Base-by-base conservation (phyloP, 2,113 vertebrate genomes). In the Podilymbus podiceps region DNA sequence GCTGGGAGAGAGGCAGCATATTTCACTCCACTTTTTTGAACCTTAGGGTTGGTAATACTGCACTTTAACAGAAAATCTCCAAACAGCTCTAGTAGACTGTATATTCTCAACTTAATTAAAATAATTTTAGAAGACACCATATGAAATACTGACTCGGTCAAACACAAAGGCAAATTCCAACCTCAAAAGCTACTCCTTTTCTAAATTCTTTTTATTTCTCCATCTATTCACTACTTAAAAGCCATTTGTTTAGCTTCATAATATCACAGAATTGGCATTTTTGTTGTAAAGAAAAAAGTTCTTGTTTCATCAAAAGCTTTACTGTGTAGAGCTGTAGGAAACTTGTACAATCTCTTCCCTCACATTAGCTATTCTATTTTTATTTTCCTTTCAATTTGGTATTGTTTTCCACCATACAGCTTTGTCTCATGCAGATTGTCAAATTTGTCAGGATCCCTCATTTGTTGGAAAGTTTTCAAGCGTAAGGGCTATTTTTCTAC, bases 391-490 rank as follows among this genome's bases (percentile, higher is more conserved):
- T 90, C 50, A 42, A 18, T 71, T 92, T 69, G 40, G 9, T 92
- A 67, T 82, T 93, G 38, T 86, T 97, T 96, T 94, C 69, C 5
- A 35, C 31, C 58, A 42, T 58, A 72, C 6, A 92, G 40, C 25
- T 62, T 93, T 94, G 28, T 95, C 33, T 91, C 85, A 55, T 60
- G 33, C 46, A 74, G 53, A 53, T 74, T 84, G 28, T 91, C 40
- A 94, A 12, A 91, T 96, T 96, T 88, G 31, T 95, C 59, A 89
- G 44, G 21, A 80, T 92, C 85, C 25, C 33, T 53, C 85, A 62
- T 95, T 93, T 97, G 31, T 76, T 46, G 69, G 76, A 84, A 87
- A n/a, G 15, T 96, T 96, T 90, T 88, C 81, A 95, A 73, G 46
- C 28, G 55, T 60, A 90, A 74, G 15, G 38, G 25, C 81, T 89